Evolutionary conservation across 2,797 vertebrate genomes (phyloP).

Genomic region (Champsocephalus gunnari): DNA sequence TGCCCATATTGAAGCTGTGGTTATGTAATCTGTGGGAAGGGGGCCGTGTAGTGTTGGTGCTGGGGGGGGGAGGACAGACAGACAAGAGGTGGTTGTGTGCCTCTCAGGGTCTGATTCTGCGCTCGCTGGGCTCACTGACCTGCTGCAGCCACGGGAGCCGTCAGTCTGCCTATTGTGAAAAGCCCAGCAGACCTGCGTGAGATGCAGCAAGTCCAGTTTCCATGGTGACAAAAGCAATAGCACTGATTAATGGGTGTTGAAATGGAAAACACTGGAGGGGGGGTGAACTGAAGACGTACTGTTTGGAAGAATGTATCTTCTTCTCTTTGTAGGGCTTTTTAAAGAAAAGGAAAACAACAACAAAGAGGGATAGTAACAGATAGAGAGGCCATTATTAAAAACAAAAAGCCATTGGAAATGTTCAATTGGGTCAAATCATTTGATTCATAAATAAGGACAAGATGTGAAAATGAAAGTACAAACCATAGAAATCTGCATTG

Average conservation of each 20-base stretch:
- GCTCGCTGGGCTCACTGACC: constrained; percentile 59
- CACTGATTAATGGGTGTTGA: constrained; percentile 79
- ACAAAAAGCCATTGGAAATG: too few relatives aligned
- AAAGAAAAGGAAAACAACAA: too few relatives aligned
- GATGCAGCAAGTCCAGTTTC: constrained; percentile 85
- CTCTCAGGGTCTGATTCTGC: constrained; percentile 30
- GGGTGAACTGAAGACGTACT: constrained; percentile 24
- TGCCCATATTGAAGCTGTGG: constrained; percentile 34
- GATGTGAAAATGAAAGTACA: too few relatives aligned
- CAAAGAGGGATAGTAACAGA: too few relatives aligned
- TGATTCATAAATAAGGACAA: too few relatives aligned
- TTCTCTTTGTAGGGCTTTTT: neutral
- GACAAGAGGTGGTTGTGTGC: constrained; percentile 45
- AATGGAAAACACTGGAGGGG: constrained; percentile 54
- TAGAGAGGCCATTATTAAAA: too few relatives aligned
- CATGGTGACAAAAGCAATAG: constrained; percentile 86
- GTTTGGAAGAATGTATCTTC: constrained; percentile 14
- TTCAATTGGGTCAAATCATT: too few relatives aligned
- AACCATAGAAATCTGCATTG: too few relatives aligned
- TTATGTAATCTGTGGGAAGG: constrained; percentile 54
- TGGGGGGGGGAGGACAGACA: neutral
- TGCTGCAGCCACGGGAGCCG: constrained; percentile 60
- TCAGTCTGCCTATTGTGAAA: constrained; percentile 64
- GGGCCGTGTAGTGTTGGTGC: too few relatives aligned
- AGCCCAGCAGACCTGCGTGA: constrained; percentile 64